Evolutionary conservation across 1,140 invertebrate genomes (phyloP).

Genomic region (Hycleus cichorii): DNA sequence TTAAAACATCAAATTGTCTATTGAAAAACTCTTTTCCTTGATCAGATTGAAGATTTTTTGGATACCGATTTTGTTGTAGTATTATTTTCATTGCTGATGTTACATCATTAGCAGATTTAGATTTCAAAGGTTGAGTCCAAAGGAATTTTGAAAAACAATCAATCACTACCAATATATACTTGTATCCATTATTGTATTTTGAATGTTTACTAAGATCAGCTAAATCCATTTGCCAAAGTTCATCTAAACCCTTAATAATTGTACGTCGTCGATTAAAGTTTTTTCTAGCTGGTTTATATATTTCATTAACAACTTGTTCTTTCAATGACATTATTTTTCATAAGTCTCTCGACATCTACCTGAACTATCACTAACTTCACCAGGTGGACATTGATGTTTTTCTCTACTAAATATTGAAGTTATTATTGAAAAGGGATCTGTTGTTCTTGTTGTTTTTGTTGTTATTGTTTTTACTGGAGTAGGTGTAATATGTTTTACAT

Average conservation of each 20-base stretch:
- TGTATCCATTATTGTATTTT: slow-evolving; percentile 32
- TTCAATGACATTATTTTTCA: background rate
- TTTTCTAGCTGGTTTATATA: background rate
- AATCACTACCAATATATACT: slow-evolving; percentile 41
- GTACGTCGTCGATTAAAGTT: background rate
- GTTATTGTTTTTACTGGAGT: too few species aligned
- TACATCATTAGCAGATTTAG: slow-evolving; percentile 29
- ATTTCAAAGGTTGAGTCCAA: slow-evolving; percentile 36
- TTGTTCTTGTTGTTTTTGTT: too few species aligned
- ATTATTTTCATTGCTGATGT: background rate
- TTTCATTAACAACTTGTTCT: background rate
- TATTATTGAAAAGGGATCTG: too few species aligned
- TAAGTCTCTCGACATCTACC: too few species aligned
- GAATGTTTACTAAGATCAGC: slow-evolving; percentile 17
- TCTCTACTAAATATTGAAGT: too few species aligned
- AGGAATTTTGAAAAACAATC: slow-evolving; percentile 42
- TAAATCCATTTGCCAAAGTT: slow-evolving; percentile 25
- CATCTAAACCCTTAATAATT: slow-evolving; percentile 22
- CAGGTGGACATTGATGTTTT: too few species aligned
- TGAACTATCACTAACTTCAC: too few species aligned
- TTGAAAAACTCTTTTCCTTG: slow-evolving; percentile 36
- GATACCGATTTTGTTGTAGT: background rate
- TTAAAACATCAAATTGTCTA: slow-evolving; percentile 28
- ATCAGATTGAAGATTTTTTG: slow-evolving; percentile 27
- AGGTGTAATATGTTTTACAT: too few species aligned